These are phyloP conservation scores for Celastrina argiolus DNA, from an alignment of 2,888 invertebrate genomes.

Conservation along the genomic window DNA sequence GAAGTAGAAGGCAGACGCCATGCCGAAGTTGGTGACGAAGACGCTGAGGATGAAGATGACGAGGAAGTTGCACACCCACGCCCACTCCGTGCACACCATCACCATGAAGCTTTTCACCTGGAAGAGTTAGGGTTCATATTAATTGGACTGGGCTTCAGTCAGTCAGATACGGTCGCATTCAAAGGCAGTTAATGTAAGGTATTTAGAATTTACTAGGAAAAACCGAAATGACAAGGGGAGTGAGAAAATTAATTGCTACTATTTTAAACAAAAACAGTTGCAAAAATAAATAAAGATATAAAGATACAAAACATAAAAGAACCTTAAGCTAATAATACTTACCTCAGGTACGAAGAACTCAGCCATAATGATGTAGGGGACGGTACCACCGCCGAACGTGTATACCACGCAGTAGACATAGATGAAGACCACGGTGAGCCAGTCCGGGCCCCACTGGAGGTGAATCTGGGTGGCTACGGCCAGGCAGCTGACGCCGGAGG, in stretches of 20 bases:
- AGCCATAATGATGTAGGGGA: constrained; percentile 49
- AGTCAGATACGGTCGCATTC: neutral
- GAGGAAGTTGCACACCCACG: constrained; percentile 51
- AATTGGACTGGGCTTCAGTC: neutral
- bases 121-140: constrained; percentile 2
- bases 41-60: constrained; percentile 54
- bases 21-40: constrained; percentile 44
- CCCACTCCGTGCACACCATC: constrained; percentile 51
- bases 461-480: constrained; percentile 52
- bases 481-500: constrained; percentile 41
- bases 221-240: no score
- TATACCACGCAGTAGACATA: constrained; percentile 45
- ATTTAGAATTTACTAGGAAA: no score
- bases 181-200: no score
- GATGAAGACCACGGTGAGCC: constrained; percentile 47
- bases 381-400: constrained; percentile 48
- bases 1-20: constrained; percentile 53
- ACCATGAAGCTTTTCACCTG: constrained; percentile 51
- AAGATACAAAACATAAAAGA: neutral
- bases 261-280: no score
- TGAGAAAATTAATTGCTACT: no score
- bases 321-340: constrained; percentile 15
- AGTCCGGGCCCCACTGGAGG: constrained; percentile 49
- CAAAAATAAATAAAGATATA: no score
- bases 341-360: constrained; percentile 58